Base-by-base conservation (phyloP, 2,113 vertebrate species). In the Chrysochloris asiatica region DNA sequence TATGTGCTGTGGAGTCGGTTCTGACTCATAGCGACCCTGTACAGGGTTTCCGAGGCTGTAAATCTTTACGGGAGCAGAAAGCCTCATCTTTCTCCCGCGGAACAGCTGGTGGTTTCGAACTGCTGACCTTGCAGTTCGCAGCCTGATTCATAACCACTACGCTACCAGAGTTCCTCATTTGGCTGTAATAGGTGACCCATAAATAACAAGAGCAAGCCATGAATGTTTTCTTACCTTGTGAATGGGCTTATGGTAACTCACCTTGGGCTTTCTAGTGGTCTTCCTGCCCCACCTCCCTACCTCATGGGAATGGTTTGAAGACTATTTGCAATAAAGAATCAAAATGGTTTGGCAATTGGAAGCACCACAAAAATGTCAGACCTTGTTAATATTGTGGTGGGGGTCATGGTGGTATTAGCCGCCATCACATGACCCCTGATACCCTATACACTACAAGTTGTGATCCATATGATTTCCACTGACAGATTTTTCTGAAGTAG, bases 191-290 rank as follows among this genome's bases (percentile, higher is more conserved):
- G 11, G 17, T 3, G 19, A n/a, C 30, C 54, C 50, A 59, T n/a
- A 75, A 63, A 65, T 85, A 88, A 24, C 89, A 93, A 83, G 72
- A 88, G 2, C 8, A 79, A 65, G 41, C 77, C 48, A 83, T 43
- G 48, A 86, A 52, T 41, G 21, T 43, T 83, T 65, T 75, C 78
- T 92, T 92, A 43, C 30, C 69, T 82, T 87, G 43, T 63, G 59
- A 87, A 84, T 59, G 67, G 19, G 17, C 12, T 56, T 45, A 24
- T 22, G 38, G 19, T 26, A 45, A 13, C 65, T 73, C 45, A 65
- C 48, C 45, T 54, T 21, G 30, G 16, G 76, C 33, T 81, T 84
- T 14, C 21, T 48, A n/a, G 7, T 41, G 71, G 33, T 17, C 65
- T 65, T 72, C 65, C 5, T 89, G 38, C 28, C 21, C 30, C 67